Evolutionary conservation across 2,888 invertebrate species (phyloP).

Genomic region (Drosophila vallismaia): DNA sequence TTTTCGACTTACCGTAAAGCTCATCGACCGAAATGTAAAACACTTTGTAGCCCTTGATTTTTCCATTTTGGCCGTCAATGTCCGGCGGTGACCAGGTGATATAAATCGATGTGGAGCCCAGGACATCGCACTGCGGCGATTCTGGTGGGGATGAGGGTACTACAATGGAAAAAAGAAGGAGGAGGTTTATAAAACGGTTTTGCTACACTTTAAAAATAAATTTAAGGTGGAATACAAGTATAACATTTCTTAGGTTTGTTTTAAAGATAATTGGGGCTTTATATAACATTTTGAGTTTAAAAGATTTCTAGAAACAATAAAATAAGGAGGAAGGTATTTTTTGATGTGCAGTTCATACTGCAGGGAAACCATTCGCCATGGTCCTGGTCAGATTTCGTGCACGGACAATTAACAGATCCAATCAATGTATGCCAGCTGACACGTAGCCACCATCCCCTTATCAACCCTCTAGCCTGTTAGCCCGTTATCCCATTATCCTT

Average conservation of each 20-base stretch:
- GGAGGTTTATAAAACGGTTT: constrained; percentile 61
- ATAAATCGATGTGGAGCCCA: constrained; percentile 93
- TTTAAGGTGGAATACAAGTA: no score
- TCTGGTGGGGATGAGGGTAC: constrained; percentile 94
- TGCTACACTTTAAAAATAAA: constrained; percentile 23
- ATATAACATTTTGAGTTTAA: not conserved
- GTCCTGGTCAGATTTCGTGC: constrained; percentile 49
- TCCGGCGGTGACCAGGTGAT: constrained; percentile 94
- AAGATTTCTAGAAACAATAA: not conserved
- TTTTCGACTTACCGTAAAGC: constrained; percentile 88
- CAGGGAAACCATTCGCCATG: constrained; percentile 14
- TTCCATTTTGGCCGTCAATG: constrained; percentile 91
- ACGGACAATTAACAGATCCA: constrained; percentile 77
- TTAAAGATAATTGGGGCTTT: not conserved
- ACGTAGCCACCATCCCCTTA: not conserved
- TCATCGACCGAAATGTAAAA: constrained; percentile 91
- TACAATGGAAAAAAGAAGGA: constrained; percentile 78
- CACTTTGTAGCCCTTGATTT: constrained; percentile 93
- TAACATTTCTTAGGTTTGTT: not conserved
- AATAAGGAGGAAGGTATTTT: not conserved
- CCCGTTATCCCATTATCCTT: not conserved
- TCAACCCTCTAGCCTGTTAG: not conserved
- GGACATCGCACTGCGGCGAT: constrained; percentile 91
- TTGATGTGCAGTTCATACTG: constrained; percentile 21
- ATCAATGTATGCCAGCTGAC: constrained; percentile 62